phyloP scores from a whole-genome alignment of 2,888 invertebrate genomes.

The Magallana nippona region DNA sequence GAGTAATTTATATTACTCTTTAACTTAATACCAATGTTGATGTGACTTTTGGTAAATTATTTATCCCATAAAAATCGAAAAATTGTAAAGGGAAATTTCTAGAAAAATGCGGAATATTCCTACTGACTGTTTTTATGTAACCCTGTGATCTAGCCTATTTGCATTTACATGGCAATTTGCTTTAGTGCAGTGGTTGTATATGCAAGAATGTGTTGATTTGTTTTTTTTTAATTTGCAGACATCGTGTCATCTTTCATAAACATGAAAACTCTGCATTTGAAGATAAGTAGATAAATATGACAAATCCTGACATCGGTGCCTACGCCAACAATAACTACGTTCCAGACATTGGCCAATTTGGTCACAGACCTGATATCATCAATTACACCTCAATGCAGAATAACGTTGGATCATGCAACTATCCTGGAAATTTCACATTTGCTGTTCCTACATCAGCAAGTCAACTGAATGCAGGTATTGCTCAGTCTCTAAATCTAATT shows the following conservation, averaged over 20 bases:
- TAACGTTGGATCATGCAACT: not conserved
- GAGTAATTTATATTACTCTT: no score
- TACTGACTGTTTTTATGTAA: no score
- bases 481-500: not conserved
- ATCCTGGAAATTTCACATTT: conserved; percentile 43
- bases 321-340: conserved; percentile 52
- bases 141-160: no score
- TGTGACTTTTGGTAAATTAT: no score
- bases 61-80: no score
- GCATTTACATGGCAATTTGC: no score
- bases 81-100: not conserved
- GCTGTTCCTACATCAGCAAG: conserved; percentile 48
- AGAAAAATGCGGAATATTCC: conserved; percentile 8
- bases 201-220: not conserved
- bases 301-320: conserved; percentile 39
- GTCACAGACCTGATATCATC: not conserved
- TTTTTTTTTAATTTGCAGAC: not conserved
- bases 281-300: conserved; percentile 14
- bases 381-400: not conserved
- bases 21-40: no score
- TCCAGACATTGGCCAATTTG: conserved; percentile 47
- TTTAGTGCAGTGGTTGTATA: not conserved
- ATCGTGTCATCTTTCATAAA: not conserved
- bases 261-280: not conserved
- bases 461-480: conserved; percentile 31